These are phyloP conservation scores for Rhea pennata DNA, from an alignment of 2,113 vertebrate species.

Conservation along the genomic window DNA sequence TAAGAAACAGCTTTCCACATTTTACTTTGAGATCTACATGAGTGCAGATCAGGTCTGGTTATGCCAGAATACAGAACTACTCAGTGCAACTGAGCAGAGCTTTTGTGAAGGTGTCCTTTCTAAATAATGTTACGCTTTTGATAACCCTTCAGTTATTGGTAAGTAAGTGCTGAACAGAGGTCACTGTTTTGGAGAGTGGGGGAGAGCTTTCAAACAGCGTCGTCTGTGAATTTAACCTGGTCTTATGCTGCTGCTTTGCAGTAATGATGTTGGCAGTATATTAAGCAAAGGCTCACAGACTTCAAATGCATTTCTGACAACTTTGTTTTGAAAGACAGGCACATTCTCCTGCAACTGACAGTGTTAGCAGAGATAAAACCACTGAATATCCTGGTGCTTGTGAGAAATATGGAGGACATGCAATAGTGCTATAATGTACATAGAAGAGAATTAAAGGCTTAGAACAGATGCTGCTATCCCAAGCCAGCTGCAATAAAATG, in stretches of 20 bases:
- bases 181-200: not conserved
- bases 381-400: not conserved
- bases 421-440: not conserved
- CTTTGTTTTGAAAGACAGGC: not conserved
- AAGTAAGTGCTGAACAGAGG: not conserved
- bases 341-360: not conserved
- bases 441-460: not conserved
- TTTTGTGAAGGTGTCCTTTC: not conserved
- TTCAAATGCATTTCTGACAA: not conserved
- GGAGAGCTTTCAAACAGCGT: not conserved
- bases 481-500: not conserved
- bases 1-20: not conserved
- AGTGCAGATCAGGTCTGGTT: not conserved
- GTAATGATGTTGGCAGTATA: not conserved
- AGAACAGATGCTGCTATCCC: not conserved
- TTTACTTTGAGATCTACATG: not conserved
- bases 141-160: not conserved
- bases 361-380: not conserved
- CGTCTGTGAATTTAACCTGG: not conserved
- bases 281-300: not conserved
- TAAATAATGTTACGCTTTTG: not conserved
- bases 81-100: not conserved
- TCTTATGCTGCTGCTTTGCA: not conserved
- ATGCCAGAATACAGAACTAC: not conserved
- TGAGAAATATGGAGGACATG: not conserved